These are phyloP conservation scores for Craterocephalus amniculus DNA, from an alignment of 2,797 vertebrate genomes.

Conservation along the genomic window DNA sequence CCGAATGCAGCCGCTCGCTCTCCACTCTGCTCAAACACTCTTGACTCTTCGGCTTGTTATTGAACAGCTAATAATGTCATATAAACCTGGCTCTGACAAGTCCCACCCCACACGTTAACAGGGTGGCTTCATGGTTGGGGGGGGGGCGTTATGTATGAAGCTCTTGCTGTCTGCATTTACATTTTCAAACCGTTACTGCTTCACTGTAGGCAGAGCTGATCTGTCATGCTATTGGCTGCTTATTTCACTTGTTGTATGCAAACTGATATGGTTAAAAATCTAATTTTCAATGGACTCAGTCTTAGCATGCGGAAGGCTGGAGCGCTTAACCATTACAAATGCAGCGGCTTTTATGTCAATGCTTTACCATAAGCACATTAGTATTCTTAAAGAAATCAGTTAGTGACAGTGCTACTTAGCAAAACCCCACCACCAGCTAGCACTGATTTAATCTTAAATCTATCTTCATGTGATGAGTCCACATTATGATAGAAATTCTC, in stretches of 20 bases:
- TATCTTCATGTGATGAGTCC: slow-evolving; percentile 6
- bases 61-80: slow-evolving; percentile 5
- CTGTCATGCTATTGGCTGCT: neutral
- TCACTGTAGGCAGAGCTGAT: neutral
- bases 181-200: neutral
- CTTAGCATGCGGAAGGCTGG: neutral
- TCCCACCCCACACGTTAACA: neutral
- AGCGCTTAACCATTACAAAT: neutral
- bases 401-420: neutral
- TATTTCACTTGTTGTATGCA: neutral
- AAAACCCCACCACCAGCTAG: neutral
- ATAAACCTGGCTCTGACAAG: slow-evolving; percentile 14
- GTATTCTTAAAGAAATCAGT: neutral
- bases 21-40: slow-evolving; percentile 10
- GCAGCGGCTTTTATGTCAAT: neutral
- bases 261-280: neutral
- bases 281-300: neutral
- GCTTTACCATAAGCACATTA: neutral
- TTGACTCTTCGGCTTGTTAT: slow-evolving; percentile 16
- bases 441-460: neutral
- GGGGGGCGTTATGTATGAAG: neutral
- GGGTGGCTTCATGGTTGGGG: neutral
- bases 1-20: neutral
- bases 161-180: neutral
- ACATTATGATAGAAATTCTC: neutral